These are phyloP conservation scores for Pocota personata DNA, from an alignment of 2,888 invertebrate genomes.

Conservation along the genomic window DNA sequence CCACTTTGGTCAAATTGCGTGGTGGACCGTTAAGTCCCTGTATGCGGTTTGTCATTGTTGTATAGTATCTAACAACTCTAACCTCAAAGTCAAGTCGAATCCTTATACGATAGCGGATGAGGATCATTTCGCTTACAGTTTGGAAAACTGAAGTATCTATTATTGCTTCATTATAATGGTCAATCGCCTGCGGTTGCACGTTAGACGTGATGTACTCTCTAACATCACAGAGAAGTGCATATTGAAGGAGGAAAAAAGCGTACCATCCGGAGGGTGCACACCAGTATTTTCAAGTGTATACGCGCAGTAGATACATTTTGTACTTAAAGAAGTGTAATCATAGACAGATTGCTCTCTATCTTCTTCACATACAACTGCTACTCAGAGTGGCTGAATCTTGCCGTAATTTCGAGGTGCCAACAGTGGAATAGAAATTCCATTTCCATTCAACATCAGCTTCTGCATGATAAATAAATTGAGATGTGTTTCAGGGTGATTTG, in stretches of 20 bases:
- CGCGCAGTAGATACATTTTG: not conserved
- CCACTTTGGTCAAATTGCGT: slow-evolving; percentile 44
- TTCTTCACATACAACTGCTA: no score
- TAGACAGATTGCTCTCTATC: slow-evolving; percentile 2
- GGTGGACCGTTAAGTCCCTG: slow-evolving; percentile 19
- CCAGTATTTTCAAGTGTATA: not conserved
- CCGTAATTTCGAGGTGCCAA: not conserved
- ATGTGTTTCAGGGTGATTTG: slow-evolving; percentile 58
- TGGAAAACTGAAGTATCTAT: slow-evolving; percentile 32
- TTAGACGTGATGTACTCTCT: slow-evolving; percentile 19
- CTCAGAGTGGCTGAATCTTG: not conserved
- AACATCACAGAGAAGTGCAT: not conserved
- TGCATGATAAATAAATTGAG: slow-evolving; percentile 55
- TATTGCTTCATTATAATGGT: slow-evolving; percentile 56
- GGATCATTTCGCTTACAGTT: slow-evolving; percentile 11
- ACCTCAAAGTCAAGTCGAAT: slow-evolving; percentile 1
- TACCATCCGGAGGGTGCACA: not conserved
- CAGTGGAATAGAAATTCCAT: not conserved
- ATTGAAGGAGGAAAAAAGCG: not conserved
- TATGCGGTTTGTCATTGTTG: slow-evolving; percentile 34
- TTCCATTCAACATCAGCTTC: not conserved
- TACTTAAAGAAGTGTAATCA: not conserved
- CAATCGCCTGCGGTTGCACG: slow-evolving; percentile 62
- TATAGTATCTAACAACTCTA: not conserved
- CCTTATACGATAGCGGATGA: not conserved